Evolutionary conservation across 92 coral and sea anemone species (phyloP), one percentile per base, ranked within the genome.

Genomic region (Phenganax subtilis): DNA sequence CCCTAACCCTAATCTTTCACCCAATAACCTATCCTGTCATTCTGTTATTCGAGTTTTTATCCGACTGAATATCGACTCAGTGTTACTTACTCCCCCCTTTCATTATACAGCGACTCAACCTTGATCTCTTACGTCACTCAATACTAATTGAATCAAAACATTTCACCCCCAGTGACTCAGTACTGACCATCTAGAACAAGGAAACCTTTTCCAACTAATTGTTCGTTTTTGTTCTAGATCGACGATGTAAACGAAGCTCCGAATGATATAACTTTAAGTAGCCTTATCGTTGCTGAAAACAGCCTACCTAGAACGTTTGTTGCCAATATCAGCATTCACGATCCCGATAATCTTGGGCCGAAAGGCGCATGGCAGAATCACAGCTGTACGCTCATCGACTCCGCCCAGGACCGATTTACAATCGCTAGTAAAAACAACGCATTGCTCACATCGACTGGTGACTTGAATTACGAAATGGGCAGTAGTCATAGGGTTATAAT

Each of bases 171-270:
- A n/a, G n/a, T n/a, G n/a, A n/a, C n/a, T n/a, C n/a, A n/a, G n/a
- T n/a, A n/a, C n/a, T n/a, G n/a, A n/a, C n/a, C n/a, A n/a, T n/a
- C n/a, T n/a, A n/a, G n/a, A n/a, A n/a, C n/a, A n/a, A n/a, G n/a
- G n/a, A n/a, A n/a, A n/a, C n/a, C n/a, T n/a, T n/a, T n/a, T n/a
- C n/a, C n/a, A n/a, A n/a, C n/a, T n/a, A n/a, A n/a, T n/a, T n/a
- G n/a, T n/a, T n/a, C n/a, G n/a, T n/a, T n/a, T n/a, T n/a, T n/a
- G n/a, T n/a, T n/a, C n/a, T n/a, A n/a, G n/a, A n/a, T n/a, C n/a
- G n/a, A n/a, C n/a, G n/a, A 37, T 37, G 47, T 37, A 37, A 94
- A 94, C 77, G 98, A 94, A 84, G 88, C 90, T 14, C 98, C 98
- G 17, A 85, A 82, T 10, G 82, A 86, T 29, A 85, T 94, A 16